These are phyloP conservation scores for Orchesellides sinensis DNA, from an alignment of 2,888 invertebrate species.

Conservation along the genomic window DNA sequence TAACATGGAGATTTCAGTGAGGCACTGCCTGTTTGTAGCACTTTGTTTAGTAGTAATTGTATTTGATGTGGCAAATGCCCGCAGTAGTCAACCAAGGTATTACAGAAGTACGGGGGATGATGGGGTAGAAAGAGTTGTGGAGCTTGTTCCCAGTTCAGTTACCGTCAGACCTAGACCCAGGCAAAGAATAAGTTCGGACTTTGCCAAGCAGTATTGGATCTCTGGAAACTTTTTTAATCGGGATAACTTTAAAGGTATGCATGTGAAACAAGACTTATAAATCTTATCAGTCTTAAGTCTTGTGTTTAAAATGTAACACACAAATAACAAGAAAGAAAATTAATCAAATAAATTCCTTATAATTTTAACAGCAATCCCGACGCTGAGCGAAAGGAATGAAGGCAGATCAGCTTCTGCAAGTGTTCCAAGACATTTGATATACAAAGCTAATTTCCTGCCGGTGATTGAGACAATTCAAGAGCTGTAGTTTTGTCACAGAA, in stretches of 20 bases:
- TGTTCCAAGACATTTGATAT: slow-evolving; percentile 40
- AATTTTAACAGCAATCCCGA: slow-evolving; percentile 4
- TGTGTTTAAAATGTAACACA: too few species aligned
- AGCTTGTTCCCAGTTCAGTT: slow-evolving; percentile 51
- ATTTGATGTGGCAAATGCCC: not conserved
- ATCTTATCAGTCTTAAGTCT: too few species aligned
- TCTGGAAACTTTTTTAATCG: slow-evolving; percentile 65
- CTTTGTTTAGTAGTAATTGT: slow-evolving; percentile 7
- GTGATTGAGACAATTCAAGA: slow-evolving; percentile 44
- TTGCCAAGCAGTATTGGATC: slow-evolving; percentile 66
- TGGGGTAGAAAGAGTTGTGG: slow-evolving; percentile 49
- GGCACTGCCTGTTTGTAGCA: not conserved
- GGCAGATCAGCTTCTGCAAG: slow-evolving; percentile 26
- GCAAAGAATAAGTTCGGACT: slow-evolving; percentile 50
- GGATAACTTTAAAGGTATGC: slow-evolving; percentile 53
- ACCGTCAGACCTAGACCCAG: slow-evolving; percentile 58
- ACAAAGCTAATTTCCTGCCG: slow-evolving; percentile 44
- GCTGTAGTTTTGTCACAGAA: slow-evolving; percentile 27
- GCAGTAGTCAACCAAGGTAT: slow-evolving; percentile 42
- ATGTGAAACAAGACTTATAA: too few species aligned
- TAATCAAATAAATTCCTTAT: not conserved
- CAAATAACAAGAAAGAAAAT: slow-evolving; percentile 6
- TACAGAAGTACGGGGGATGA: slow-evolving; percentile 44
- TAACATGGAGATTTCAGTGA: slow-evolving; percentile 8
- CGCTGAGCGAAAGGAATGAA: slow-evolving; percentile 13